These are phyloP conservation scores for Chrysaora quinquecirrha DNA, from an alignment of 30 jellyfish, hydroid and myxozoan genomes.

Conservation along the genomic window DNA sequence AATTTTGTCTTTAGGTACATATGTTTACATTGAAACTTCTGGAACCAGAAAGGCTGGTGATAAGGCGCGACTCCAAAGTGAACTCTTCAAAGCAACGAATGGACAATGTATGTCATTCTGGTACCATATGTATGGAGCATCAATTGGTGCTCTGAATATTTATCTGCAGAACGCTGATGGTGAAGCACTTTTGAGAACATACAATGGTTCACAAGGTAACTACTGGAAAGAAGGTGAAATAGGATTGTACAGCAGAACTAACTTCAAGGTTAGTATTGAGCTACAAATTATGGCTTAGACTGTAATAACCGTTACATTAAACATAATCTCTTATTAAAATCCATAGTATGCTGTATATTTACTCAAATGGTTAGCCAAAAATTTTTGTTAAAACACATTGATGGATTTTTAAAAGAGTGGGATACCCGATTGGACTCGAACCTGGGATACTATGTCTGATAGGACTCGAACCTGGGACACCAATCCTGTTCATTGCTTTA, in stretches of 20 bases:
- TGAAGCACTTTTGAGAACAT: conserved; percentile 36
- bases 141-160: conserved; percentile 82
- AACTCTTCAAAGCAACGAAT: conserved; percentile 72
- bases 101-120: conserved; percentile 91
- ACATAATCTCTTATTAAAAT: no score
- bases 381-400: no score
- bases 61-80: conserved; percentile 88
- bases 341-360: no score
- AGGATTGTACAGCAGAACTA: conserved; percentile 79
- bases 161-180: conserved; percentile 47
- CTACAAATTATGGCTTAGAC: no score
- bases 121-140: conserved; percentile 95
- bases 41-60: conserved; percentile 71
- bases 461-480: no score
- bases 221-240: conserved; percentile 96
- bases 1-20: conserved; percentile 79
- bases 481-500: no score
- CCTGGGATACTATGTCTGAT: no score
- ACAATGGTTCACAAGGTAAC: conserved; percentile 90
- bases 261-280: conserved; percentile 49
- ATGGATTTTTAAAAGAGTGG: no score
- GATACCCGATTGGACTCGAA: no score
- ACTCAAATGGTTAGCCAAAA: no score
- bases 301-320: no score
- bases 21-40: conserved; percentile 91